A percentile compares a stretch with the other conserved stretches of the same genome.
Conservation (phyloP, 2,113 vertebrate species). For the Columbina picui region DNA sequence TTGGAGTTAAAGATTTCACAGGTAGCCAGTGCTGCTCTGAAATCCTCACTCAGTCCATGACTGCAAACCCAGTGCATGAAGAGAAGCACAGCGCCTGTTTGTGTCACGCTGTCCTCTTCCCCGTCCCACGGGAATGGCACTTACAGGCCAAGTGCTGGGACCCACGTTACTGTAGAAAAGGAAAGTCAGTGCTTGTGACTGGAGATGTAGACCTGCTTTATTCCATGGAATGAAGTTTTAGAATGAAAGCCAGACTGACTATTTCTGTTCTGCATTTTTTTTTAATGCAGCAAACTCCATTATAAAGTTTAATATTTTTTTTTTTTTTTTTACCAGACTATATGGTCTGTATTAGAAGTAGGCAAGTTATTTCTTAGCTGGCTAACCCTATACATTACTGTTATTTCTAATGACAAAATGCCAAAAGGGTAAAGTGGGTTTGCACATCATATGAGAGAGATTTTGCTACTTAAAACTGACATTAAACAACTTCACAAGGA, state of each 20-base stretch:
- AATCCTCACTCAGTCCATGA: not conserved
- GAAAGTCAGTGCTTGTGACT: not conserved
- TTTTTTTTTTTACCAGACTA: not conserved
- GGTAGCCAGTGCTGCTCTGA: not conserved
- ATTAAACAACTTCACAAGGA: not conserved
- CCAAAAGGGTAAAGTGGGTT: not conserved
- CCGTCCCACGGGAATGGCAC: not conserved
- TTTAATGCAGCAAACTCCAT: not conserved
- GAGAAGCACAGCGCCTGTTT: not conserved
- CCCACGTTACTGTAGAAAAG: not conserved
- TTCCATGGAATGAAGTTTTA: not conserved
- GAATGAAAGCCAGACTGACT: not conserved
- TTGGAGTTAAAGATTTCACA: not conserved
- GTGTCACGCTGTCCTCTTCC: rapidly evolving
- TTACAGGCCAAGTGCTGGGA: not conserved
- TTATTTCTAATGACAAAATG: not conserved
- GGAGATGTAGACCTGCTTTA: not conserved
- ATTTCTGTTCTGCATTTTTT: not conserved
- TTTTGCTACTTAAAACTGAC: not conserved
- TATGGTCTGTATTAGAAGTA: not conserved
- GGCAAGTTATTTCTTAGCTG: not conserved
- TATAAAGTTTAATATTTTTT: not conserved
- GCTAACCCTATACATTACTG: not conserved
- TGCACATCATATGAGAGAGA: not conserved
- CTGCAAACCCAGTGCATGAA: rapidly evolving